A percentile compares a stretch with the other conserved stretches of the same genome.
Conservation (phyloP, 2,888 invertebrate genomes). For the Ceratothoa steindachneri region DNA sequence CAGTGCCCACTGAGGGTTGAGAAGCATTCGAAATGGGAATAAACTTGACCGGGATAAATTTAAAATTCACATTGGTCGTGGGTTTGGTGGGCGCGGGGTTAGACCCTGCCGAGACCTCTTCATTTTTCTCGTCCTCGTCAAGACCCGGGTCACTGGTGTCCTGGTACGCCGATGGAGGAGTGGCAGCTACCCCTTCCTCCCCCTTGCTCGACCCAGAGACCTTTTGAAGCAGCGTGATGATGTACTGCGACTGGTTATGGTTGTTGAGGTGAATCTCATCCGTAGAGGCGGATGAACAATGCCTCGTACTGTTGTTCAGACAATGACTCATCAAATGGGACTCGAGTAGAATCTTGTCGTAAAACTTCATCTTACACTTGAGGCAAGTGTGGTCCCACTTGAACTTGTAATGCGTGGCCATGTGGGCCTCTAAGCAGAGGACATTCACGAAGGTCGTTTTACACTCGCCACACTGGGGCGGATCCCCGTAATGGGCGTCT, state of each 20-base stretch:
- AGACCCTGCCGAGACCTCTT: not conserved
- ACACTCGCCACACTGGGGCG: conserved; percentile 32
- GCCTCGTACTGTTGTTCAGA: not conserved
- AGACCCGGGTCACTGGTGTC: too few relatives aligned
- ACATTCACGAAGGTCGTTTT: conserved; percentile 45
- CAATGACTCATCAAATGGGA: conserved; percentile 42
- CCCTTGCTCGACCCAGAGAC: not conserved
- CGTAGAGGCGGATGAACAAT: not conserved
- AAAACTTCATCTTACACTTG: conserved; percentile 31
- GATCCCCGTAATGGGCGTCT: conserved; percentile 32
- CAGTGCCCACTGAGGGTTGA: not conserved
- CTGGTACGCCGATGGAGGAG: not conserved
- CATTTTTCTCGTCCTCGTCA: not conserved
- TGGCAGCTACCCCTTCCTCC: not conserved
- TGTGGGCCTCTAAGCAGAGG: conserved; percentile 46
- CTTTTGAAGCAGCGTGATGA: not conserved
- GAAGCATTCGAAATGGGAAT: not conserved
- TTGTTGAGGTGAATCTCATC: not conserved
- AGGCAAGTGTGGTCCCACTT: conserved; percentile 37
- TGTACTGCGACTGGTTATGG: not conserved
- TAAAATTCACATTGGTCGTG: not conserved
- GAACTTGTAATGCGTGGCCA: conserved; percentile 38
- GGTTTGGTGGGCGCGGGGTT: not conserved
- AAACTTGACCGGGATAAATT: conserved; percentile 6
- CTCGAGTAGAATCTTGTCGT: conserved; percentile 34